These are phyloP conservation scores for Salvelinus namaycush DNA, from an alignment of 2,113 vertebrate species.

Conservation along the genomic window DNA sequence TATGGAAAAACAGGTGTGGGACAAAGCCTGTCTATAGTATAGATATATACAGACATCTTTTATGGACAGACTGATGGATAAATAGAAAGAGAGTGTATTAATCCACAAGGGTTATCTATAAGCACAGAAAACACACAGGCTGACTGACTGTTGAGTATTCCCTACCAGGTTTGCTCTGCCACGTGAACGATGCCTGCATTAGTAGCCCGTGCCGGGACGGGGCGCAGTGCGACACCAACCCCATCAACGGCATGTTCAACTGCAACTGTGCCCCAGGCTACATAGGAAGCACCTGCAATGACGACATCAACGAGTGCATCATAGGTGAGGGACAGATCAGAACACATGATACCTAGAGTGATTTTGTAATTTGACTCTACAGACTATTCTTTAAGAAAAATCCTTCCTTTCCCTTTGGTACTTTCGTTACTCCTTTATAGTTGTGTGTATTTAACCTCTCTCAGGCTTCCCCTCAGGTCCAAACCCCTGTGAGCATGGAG, in stretches of 20 bases:
- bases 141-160: neutral
- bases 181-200: constrained; percentile 83
- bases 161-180: constrained; percentile 81
- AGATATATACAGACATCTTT: no score
- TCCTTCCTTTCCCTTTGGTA: neutral
- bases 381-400: neutral
- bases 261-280: constrained; percentile 86
- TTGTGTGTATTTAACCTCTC: neutral
- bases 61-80: no score
- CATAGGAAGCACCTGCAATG: constrained; percentile 79
- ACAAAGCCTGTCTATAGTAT: no score
- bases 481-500: constrained; percentile 87
- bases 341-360: neutral
- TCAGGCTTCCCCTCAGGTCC: constrained; percentile 63
- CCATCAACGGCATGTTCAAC: constrained; percentile 84
- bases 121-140: neutral
- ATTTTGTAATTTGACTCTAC: no score
- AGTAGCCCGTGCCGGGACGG: constrained; percentile 86
- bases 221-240: constrained; percentile 87
- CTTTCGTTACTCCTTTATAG: neutral
- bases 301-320: constrained; percentile 82
- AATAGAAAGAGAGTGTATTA: no score
- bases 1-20: constrained; percentile 82
- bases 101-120: no score
- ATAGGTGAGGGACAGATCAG: constrained; percentile 69